Evolutionary conservation across 2,888 invertebrate species (phyloP).

Genomic region (Creontiades dilutus): DNA sequence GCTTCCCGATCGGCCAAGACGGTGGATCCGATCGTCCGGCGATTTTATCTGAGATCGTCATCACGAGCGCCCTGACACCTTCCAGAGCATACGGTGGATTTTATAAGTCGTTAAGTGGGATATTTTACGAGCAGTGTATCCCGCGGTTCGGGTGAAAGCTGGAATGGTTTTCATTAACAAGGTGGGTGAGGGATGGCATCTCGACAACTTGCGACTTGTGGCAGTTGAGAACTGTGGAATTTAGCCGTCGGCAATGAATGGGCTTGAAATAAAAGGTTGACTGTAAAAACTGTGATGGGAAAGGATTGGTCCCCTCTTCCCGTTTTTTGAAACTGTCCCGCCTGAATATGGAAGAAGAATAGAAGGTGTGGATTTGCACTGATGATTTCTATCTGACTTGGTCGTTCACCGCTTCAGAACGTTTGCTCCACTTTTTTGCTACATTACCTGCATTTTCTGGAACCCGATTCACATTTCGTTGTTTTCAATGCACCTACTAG

Average conservation of each 20-base stretch:
- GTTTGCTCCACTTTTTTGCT: too few relatives aligned
- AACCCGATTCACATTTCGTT: too few relatives aligned
- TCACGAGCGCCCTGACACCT: constrained; percentile 29
- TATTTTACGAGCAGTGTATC: constrained; percentile 32
- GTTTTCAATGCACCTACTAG: too few relatives aligned
- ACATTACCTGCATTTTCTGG: too few relatives aligned
- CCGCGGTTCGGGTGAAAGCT: neutral
- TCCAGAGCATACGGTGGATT: neutral
- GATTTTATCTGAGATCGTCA: constrained; percentile 27
- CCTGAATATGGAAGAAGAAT: too few relatives aligned
- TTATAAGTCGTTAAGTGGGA: constrained; percentile 48
- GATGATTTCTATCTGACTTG: too few relatives aligned
- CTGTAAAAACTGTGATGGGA: too few relatives aligned
- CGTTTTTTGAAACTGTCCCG: too few relatives aligned
- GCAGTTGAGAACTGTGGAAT: neutral
- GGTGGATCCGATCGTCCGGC: neutral
- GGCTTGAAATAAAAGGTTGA: neutral
- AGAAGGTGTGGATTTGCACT: too few relatives aligned
- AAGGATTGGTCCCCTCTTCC: too few relatives aligned
- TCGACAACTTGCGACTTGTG: neutral
- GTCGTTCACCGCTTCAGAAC: too few relatives aligned
- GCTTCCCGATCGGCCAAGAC: neutral
- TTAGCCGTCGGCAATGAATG: neutral
- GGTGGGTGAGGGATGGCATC: constrained; percentile 22
- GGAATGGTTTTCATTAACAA: constrained; percentile 18